Base-by-base conservation (phyloP, 2,888 invertebrate genomes). In the Xestia sexstrigata region DNA sequence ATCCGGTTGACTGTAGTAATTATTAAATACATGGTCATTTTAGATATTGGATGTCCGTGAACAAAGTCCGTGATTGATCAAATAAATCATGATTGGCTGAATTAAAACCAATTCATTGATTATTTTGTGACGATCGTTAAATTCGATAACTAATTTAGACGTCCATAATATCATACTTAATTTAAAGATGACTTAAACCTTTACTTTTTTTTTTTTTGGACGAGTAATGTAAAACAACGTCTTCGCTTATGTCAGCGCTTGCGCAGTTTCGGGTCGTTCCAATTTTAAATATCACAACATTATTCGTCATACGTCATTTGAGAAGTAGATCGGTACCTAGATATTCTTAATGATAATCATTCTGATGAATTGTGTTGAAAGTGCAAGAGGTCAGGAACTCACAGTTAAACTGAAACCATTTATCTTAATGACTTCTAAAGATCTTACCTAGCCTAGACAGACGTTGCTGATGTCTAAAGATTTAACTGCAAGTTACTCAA, bases 1-100 rank as follows among this genome's bases (percentile, higher is more conserved):
- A 81, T 77, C 87, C 79, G 69, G 84, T 80, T 77, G 70, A 69
- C 52, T 35, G 15, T 26, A 39, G 17, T 81, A 35, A 84, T 87
- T 81, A 84, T 30, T 78, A 80, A 71, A 81, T 42, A 74, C 69
- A 69, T 70, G 81, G 70, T 67, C 62, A 67, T 70, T 75, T 68
- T 69, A 70, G 55, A 81, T 66, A 77, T 70, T 74, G 35, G 42
- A 74, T 70, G 63, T n/a, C 79, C 72, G 20, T 84, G 74, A 87
- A 78, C 68, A 55, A 68, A 79, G 26, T 71, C 63, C 69, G 67
- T 52, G 72, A 81, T 82, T 75, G 70, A 88, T 73, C 63, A 69
- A 47, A 78, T 84, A 65, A 79, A 83, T 81, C 72, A 83, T 60
- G 78, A 67, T 67, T 70, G 55, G 20, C 67, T 78, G 80, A n/a